Conservation (phyloP, 2,888 invertebrate genomes). For the Rhyacophila evoluta region DNA sequence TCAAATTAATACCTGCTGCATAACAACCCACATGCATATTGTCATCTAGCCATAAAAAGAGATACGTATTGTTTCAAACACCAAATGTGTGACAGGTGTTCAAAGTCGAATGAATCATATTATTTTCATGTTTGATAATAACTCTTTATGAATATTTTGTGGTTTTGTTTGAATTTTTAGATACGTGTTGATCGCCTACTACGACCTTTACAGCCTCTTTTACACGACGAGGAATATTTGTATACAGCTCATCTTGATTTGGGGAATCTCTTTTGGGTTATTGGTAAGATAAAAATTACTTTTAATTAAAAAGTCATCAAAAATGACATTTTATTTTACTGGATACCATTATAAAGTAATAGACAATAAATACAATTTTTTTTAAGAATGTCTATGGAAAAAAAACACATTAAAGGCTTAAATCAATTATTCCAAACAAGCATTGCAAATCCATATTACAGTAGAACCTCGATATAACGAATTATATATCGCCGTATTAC, state of each 20-base stretch:
- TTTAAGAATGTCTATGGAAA: no score
- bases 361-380: no score
- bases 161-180: slow-evolving; percentile 66
- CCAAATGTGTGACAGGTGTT: neutral
- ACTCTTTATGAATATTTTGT: no score
- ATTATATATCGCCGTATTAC: no score
- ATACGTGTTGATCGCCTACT: slow-evolving; percentile 86
- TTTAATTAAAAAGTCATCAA: no score
- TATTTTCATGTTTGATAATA: neutral
- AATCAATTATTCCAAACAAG: no score
- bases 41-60: neutral
- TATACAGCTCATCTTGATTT: slow-evolving; percentile 82
- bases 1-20: neutral
- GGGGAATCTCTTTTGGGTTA: slow-evolving; percentile 81
- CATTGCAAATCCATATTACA: no score
- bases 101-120: neutral
- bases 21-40: neutral
- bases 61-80: neutral
- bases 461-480: no score
- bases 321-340: no score
- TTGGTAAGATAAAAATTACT: no score
- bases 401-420: no score
- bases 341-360: no score
- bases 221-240: slow-evolving; percentile 81
- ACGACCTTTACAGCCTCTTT: slow-evolving; percentile 81